These are phyloP conservation scores for Sycophaga agraensis DNA, from an alignment of 1,140 invertebrate species.

Conservation along the genomic window DNA sequence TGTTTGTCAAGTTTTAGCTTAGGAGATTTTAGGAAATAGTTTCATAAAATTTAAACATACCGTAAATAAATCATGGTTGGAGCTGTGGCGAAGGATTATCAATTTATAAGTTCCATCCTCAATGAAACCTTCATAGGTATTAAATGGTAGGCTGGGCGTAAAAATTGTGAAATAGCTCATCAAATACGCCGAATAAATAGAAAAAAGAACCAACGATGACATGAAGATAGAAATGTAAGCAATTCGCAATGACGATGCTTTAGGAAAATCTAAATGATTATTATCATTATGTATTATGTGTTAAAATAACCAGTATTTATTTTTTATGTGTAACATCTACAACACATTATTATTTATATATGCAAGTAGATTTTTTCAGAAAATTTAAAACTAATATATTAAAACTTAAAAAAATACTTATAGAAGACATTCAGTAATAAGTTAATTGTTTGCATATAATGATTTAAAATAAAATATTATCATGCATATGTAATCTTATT, in stretches of 20 bases:
- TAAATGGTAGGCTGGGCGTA: constrained; percentile 30
- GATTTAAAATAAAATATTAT: no score
- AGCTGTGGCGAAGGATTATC: constrained; percentile 5
- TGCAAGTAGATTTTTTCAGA: not conserved
- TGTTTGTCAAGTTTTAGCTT: not conserved
- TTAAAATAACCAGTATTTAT: not conserved
- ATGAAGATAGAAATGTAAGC: constrained; percentile 20
- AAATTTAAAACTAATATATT: not conserved
- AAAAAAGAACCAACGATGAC: constrained; percentile 24
- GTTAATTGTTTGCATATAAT: not conserved
- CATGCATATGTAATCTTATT: no score
- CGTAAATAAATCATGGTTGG: constrained; percentile 18
- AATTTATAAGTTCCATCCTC: constrained; percentile 34
- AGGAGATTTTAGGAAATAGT: no score
- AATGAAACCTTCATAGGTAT: constrained; percentile 30
- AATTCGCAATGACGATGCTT: constrained; percentile 14
- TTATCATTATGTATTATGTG: not conserved
- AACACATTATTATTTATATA: not conserved
- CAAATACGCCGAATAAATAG: constrained; percentile 37
- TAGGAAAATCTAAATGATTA: constrained; percentile 13
- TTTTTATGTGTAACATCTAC: no score
- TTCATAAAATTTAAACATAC: not conserved
- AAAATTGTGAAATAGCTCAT: constrained; percentile 33
- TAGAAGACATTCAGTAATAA: not conserved
- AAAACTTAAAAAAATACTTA: not conserved